Evolutionary conservation across 1,140 invertebrate genomes (phyloP).

Genomic region (Caenorhabditis briggsae): DNA sequence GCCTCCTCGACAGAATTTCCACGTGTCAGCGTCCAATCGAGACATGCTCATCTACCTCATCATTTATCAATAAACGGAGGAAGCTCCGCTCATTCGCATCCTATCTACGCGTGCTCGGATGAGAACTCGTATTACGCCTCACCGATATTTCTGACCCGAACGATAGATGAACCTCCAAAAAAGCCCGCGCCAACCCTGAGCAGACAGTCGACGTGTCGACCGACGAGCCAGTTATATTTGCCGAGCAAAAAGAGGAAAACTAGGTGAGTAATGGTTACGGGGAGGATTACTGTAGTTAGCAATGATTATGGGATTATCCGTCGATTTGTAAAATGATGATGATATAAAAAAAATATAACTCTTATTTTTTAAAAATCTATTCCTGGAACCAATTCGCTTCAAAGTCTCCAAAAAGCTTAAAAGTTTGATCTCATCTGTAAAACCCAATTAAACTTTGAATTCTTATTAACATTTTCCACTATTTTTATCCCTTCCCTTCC

Average conservation of each 20-base stretch:
- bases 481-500: conserved; percentile 1
- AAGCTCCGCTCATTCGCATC: background rate
- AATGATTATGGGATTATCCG: too few species aligned
- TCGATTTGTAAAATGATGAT: too few species aligned
- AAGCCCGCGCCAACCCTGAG: conserved; percentile 57
- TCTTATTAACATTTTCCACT: background rate
- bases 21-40: conserved; percentile 4
- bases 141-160: conserved; percentile 36
- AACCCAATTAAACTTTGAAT: background rate
- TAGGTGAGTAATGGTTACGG: conserved; percentile 36
- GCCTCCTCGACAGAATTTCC: conserved; percentile 13
- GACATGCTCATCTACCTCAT: conserved; percentile 25
- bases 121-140: conserved; percentile 57
- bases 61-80: conserved; percentile 6
- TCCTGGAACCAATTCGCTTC: too few species aligned
- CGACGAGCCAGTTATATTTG: conserved; percentile 57
- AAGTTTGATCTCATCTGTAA: background rate
- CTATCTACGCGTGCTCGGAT: conserved; percentile 21
- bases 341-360: too few species aligned
- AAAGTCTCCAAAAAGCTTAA: too few species aligned
- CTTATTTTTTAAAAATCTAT: too few species aligned
- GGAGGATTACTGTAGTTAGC: too few species aligned
- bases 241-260: conserved; percentile 60
- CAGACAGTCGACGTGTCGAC: conserved; percentile 62
- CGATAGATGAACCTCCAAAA: conserved; percentile 47